Conservation (phyloP, 2,113 vertebrate species). For the Meriones unguiculatus region DNA sequence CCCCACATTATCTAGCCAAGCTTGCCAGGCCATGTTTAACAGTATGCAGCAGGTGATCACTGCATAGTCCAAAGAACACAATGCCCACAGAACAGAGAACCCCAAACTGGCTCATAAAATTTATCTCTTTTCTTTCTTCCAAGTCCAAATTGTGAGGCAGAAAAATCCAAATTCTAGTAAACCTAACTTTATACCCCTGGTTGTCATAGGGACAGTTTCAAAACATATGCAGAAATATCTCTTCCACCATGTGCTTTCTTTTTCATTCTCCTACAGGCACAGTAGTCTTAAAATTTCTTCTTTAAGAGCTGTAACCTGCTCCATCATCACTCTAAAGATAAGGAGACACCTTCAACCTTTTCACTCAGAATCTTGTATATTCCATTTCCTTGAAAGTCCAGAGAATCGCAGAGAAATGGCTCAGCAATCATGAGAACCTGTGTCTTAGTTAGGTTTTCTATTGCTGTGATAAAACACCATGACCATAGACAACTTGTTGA, state of each 20-base stretch:
- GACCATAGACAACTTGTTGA: neutral
- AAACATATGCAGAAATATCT: constrained; percentile 25
- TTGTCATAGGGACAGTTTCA: constrained; percentile 1
- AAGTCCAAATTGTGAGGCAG: constrained; percentile 56
- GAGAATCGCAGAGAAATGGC: neutral
- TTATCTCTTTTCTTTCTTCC: constrained; percentile 58
- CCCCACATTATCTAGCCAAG: constrained; percentile 59
- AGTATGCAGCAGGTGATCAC: constrained; percentile 73
- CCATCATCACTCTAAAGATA: neutral
- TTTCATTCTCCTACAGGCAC: neutral
- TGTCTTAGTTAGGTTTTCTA: neutral
- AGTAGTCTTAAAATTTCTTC: constrained; percentile 2
- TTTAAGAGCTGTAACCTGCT: neutral
- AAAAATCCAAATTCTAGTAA: constrained; percentile 63
- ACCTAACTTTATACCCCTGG: neutral
- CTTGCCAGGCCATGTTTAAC: constrained; percentile 69
- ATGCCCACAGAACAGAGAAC: constrained; percentile 58
- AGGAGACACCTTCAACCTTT: neutral
- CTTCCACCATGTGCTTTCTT: neutral
- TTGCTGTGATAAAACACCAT: neutral
- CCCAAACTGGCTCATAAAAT: constrained; percentile 67
- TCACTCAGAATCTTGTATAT: neutral
- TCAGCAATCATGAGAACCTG: neutral
- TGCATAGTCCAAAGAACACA: constrained; percentile 67
- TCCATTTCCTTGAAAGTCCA: constrained; percentile 19